phyloP scores from a whole-genome alignment of 2,113 vertebrate genomes.

The Prietella phreatophila region DNA sequence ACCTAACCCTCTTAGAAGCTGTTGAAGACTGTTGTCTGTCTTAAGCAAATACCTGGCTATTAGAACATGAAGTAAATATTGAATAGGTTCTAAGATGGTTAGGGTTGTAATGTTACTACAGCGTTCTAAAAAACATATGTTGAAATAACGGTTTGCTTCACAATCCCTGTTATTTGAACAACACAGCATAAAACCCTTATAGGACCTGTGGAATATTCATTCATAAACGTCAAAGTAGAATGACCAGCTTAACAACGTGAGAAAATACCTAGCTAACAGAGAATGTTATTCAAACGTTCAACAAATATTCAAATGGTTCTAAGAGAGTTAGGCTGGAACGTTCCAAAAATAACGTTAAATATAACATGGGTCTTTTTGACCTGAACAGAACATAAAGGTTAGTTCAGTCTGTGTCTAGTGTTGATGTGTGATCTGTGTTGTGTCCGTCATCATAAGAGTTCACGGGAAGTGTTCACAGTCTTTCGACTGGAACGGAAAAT shows the following conservation, averaged over 20 bases:
- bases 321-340: background rate
- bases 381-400: background rate
- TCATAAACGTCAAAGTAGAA: background rate
- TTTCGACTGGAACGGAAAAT: slow-evolving; percentile 36
- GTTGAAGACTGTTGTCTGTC: background rate
- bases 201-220: background rate
- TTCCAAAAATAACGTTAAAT: background rate
- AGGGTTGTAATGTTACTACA: background rate
- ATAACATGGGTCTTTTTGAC: background rate
- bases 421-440: background rate
- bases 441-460: background rate
- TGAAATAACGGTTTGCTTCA: background rate
- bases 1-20: background rate
- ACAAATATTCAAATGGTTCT: background rate
- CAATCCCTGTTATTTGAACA: background rate
- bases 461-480: background rate
- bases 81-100: background rate
- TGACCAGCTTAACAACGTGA: background rate
- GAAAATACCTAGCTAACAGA: background rate
- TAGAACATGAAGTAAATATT: background rate
- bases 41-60: background rate
- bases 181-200: too few relatives aligned
- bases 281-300: background rate
- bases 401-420: background rate
- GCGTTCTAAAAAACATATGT: background rate